Evolutionary conservation across 2,113 vertebrate genomes (phyloP), one percentile per base, ranked within the genome.

Genomic region (Cyanistes caeruleus): DNA sequence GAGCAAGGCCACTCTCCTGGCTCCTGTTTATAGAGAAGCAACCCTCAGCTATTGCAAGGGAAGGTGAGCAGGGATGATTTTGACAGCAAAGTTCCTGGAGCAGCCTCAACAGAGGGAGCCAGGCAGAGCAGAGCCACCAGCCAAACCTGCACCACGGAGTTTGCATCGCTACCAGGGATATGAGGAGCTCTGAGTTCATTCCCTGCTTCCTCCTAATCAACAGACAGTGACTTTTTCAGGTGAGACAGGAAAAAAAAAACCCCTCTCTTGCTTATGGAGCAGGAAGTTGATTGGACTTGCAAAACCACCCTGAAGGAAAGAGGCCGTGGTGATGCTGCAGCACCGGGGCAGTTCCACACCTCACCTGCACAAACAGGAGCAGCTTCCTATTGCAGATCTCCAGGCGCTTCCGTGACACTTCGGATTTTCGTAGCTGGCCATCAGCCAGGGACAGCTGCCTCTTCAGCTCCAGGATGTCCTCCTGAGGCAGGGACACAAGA

Each of bases 381-480:
- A 99, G 98, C 51, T 98, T 99, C 97, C 98, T 98, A 49, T 99
- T 99, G 94, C 98, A 98, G 87, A 98, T 96, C 95, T 99, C 99
- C 97, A 99, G 97, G 68, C 98, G 98, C 96, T 98, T 99, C 89
- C 98, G 98, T 12, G 97, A 98, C 46, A 98, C 93, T 92, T 99
- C 99, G 0, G 99, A 99, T 89, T 97, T 98, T 78, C 97, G 97
- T 59, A 99, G 89, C 96, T 98, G 98, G 60, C 98, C 96, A 31
- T 98, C 98, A 22, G 98, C 96, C 73, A 95, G 78, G 5, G 97
- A 97, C 92, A 99, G 84, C 94, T 96, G 98, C 82, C 93, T 97
- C 91, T 97, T 99, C 78, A 99, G 96, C 52, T 98, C 98, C 89
- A 97, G 86, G 62, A 98, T 93, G 24, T 97, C 96, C 46, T 94